phyloP scores from a whole-genome alignment of 2,797 vertebrate species.

The Peromyscus aztecus region DNA sequence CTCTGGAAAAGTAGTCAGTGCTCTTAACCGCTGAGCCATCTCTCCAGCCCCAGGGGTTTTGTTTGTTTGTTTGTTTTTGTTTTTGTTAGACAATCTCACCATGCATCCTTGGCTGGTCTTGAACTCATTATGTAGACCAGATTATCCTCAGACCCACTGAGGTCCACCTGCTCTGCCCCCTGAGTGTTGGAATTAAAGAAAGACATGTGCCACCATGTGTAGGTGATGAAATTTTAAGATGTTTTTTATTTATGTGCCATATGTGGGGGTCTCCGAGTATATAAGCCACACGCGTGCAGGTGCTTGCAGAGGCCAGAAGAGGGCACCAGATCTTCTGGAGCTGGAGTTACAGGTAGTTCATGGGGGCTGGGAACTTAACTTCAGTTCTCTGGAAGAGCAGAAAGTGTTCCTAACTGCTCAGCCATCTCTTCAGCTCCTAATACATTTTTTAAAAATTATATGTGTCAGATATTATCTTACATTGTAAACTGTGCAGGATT shows the following conservation, averaged over 20 bases:
- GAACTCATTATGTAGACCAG: background rate
- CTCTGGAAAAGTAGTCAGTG: no score
- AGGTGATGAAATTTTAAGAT: background rate
- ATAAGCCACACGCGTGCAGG: background rate
- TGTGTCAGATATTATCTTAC: background rate
- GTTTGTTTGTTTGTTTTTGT: background rate
- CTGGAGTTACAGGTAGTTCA: background rate
- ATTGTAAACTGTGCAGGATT: conserved; percentile 2
- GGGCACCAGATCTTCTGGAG: background rate
- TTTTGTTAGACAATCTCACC: background rate
- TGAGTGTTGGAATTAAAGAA: background rate
- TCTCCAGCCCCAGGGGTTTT: no score
- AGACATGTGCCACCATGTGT: no score
- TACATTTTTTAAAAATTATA: background rate
- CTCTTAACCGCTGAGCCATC: no score
- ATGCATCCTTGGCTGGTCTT: background rate
- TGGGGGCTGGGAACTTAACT: background rate
- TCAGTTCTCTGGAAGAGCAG: background rate
- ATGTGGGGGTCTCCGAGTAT: background rate
- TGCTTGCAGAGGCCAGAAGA: background rate
- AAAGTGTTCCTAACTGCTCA: background rate
- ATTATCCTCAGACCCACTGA: background rate
- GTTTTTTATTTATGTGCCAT: background rate
- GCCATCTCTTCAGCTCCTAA: background rate
- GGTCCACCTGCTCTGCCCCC: background rate